Evolutionary conservation across 2,113 vertebrate species (phyloP).

Genomic region (Shinisaurus crocodilurus): DNA sequence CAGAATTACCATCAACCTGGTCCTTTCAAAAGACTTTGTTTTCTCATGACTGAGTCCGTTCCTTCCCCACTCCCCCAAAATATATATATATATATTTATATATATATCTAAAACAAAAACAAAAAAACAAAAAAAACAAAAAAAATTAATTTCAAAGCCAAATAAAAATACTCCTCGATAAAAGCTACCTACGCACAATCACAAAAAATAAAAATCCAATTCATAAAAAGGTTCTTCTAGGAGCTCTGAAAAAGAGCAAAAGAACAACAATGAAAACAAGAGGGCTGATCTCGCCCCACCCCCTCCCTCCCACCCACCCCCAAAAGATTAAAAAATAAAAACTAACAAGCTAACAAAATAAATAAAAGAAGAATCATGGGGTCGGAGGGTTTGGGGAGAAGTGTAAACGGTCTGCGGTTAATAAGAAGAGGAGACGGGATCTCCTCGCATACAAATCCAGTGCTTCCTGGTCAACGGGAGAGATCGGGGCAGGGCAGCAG

Average conservation of each 20-base stretch:
- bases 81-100: slow-evolving; percentile 27
- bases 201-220: slow-evolving; percentile 71
- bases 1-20: slow-evolving; percentile 65
- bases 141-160: slow-evolving; percentile 70
- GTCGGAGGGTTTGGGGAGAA: slow-evolving; percentile 51
- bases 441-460: slow-evolving; percentile 74
- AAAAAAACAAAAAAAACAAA: background rate
- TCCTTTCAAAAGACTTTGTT: slow-evolving; percentile 71
- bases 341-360: slow-evolving; percentile 81
- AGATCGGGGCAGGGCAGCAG: slow-evolving; percentile 70
- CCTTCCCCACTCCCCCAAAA: background rate
- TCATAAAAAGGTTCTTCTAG: slow-evolving; percentile 69
- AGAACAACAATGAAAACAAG: slow-evolving; percentile 56
- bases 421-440: slow-evolving; percentile 81
- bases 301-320: background rate
- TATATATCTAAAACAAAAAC: slow-evolving; percentile 70
- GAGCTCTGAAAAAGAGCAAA: slow-evolving; percentile 74
- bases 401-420: slow-evolving; percentile 80
- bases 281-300: background rate
- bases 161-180: slow-evolving; percentile 77
- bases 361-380: slow-evolving; percentile 77
- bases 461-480: slow-evolving; percentile 79
- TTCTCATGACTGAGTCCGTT: slow-evolving; percentile 29
- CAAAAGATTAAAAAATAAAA: slow-evolving; percentile 70
- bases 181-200: slow-evolving; percentile 77